Base-by-base conservation (phyloP, 2,888 invertebrate species). In the Torymus tubicola region DNA sequence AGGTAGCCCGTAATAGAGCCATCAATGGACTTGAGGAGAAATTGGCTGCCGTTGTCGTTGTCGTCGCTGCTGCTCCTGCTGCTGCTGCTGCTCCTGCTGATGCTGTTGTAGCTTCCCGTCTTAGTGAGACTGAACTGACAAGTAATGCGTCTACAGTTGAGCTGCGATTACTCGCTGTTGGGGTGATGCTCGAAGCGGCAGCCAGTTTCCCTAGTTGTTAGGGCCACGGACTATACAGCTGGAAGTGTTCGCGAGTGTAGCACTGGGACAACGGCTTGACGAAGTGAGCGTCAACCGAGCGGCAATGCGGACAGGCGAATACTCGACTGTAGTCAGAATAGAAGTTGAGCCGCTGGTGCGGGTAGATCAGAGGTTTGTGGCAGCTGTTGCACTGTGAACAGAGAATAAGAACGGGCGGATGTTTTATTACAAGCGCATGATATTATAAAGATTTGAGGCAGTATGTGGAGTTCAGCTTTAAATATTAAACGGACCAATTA, bases 321-420 rank as follows among this genome's bases (percentile, higher is more conserved):
- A 96, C 94, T 90, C 96, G 97, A 90, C 97, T 97, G 93, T 98
- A 98, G 92, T 98, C 98, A 87, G 97, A 98, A 93, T 96, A 99
- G 93, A 94, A 96, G 92, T 96, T 96, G 86, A 98, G 93, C 89
- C 95, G 95, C 91, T 96, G 96, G 89, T 95, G 95, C 14, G 97
- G 96, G 91, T 96, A 95, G 86, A 98, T 94, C 83, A 98, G 94
- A 64, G 96, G 95, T 92, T 96, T 96, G 92, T 94, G 95, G 93
- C 99, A 99, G 90, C 94, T 94, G 93, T 97, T 98, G 93, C 99
- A 99, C 95, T 97, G 94, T 69, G 16, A 21, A 63, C 13, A 64
- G 18, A 61, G 18, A 52, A 42, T 31, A 2, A 31, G 3, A 8
- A 2, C 2, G 31, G 31, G 3, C 31, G 31, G 3, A 31, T 31